Evolutionary conservation across 1,140 invertebrate species (phyloP), one percentile per base, ranked within the genome.

Genomic region (Drosophila gunungcola): DNA sequence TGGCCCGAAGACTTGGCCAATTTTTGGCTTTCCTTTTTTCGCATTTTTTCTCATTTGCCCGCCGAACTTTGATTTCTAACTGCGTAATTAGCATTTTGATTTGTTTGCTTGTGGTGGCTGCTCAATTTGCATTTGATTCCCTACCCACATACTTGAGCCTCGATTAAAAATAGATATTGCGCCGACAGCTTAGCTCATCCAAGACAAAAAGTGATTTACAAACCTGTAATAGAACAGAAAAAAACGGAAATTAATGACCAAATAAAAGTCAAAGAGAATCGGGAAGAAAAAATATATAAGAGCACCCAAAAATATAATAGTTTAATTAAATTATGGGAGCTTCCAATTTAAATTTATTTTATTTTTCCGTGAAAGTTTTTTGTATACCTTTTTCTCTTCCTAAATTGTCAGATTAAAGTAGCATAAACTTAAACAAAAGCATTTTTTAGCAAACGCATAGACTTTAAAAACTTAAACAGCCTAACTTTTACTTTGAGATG

Each of bases 41-140:
- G 41, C 41, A 27, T 68, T 65, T 69, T 69, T 64, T 52, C 45
- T 27, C 45, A 46, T 39, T 46, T 36, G 11, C 67, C 39, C 7
- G 36, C 32, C 45, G 11, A 72, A 72, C 69, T 60, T 60, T 52
- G 51, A 45, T 76, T 76, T 76, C 73, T 75, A 76, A 61, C 72
- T 67, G 73, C 53, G 73, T 57, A 76, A 76, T 76, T 76, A 76
- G 61, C 72, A 76, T 76, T 73, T 76, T 58, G 53, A 67, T 63
- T 53, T 53, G 46, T 52, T 25, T 42, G 51, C 13, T 54, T 56
- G 58, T 56, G 42, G 45, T 5, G 5, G 29, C 11, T 4, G 45
- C 34, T 67, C 13, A 63, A 63, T 64, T 67, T 49, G 63, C 63
- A 64, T 68, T 42, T 42, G 36, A 36, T 29, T 67, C 48, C 42